Evolutionary conservation across 2,113 vertebrate species (phyloP), one percentile per base, ranked within the genome.

Genomic region (Syngnathus typhle): DNA sequence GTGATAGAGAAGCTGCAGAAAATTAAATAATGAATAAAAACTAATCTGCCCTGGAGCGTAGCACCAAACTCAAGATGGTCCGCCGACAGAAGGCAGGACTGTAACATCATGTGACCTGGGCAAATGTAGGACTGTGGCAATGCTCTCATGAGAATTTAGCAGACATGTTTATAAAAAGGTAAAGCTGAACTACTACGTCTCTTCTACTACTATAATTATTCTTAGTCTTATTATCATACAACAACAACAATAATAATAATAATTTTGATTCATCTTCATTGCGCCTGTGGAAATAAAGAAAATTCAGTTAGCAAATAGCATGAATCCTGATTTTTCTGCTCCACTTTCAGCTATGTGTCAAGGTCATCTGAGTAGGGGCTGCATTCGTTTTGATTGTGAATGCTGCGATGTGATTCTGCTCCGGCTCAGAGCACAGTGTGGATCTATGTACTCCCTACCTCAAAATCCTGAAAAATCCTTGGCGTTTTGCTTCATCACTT

Each of bases 51-150:
- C 65, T 54, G 16, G 44, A 73, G 63, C 2, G 21, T 37, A 47
- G 27, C 27, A 52, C 47, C 41, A 58, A 27, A 72, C 41, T 77
- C 56, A 67, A 70, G 64, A 63, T 23, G 51, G 21, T 51, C 49
- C 23, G 39, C 19, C 54, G 52, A 32, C 39, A 67, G 32, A 15
- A 6, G 43, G 44, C 27, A 49, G 16, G 21, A 64, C 62, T 64
- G 15, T 64, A 27, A 64, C 11, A 27, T 49, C 62, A 47, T 47
- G 43, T 32, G 23, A 49, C 13, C 44, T 36, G 61, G 43, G 43
- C 21, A 16, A 32, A 64, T 19, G 65, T 39, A 43, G 5, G 38
- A 61, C 38, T 61, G 11, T 61, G n/a, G n/a, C 9, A 27, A 36
- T 37, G 27, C 27, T 7, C 12, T 56, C 59, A 39, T 1, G 38